phyloP scores from a whole-genome alignment of 2,888 invertebrate species.

The Cryptus armator region DNA sequence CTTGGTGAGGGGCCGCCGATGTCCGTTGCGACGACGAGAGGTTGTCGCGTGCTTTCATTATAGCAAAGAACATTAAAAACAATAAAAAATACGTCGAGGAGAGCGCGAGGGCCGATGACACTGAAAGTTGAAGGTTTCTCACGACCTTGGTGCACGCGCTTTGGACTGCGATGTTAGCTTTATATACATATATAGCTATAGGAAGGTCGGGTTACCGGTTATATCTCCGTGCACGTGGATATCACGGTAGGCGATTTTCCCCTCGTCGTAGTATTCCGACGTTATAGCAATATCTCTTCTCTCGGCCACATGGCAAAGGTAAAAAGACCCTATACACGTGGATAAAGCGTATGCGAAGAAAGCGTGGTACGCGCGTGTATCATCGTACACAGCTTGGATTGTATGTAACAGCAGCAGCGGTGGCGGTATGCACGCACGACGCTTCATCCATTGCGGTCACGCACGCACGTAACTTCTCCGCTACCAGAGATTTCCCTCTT shows the following conservation, averaged over 20 bases:
- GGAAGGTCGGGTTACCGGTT: slow-evolving; percentile 1
- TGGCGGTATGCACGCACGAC: slow-evolving; percentile 38
- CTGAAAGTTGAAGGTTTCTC: slow-evolving; percentile 76
- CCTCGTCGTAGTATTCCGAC: background rate
- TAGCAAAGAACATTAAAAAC: background rate
- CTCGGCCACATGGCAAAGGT: background rate
- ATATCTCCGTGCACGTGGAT: slow-evolving; percentile 4
- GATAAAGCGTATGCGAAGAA: background rate
- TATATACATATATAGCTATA: slow-evolving; percentile 6
- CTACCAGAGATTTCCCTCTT: slow-evolving; percentile 8
- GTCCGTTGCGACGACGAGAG: no score
- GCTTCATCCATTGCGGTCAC: slow-evolving; percentile 51
- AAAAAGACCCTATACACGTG: background rate
- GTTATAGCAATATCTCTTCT: background rate
- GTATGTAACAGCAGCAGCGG: slow-evolving; percentile 20
- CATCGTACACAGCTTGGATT: slow-evolving; percentile 20
- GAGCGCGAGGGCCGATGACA: slow-evolving; percentile 71
- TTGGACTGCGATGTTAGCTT: background rate
- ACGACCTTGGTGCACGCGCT: slow-evolving; percentile 73
- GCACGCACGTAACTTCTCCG: slow-evolving; percentile 56
- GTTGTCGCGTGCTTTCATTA: background rate
- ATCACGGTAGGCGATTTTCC: background rate
- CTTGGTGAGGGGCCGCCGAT: background rate
- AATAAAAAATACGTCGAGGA: background rate
- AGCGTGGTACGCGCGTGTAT: background rate